phyloP scores from a whole-genome alignment of 2,888 invertebrate species.

The Hylaea fasciaria region DNA sequence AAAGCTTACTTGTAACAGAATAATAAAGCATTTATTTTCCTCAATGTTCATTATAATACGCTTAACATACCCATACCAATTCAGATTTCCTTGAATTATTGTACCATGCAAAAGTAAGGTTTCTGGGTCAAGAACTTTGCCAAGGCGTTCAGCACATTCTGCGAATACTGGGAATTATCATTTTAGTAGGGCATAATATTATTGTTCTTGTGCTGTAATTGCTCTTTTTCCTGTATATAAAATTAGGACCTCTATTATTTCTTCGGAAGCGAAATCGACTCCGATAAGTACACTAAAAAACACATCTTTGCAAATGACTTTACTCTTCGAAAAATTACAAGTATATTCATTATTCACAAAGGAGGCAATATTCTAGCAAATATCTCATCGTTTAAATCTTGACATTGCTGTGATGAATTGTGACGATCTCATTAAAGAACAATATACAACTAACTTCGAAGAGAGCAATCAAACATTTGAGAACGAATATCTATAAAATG shows the following conservation, averaged over 20 bases:
- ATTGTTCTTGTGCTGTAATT: background rate
- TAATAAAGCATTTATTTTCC: constrained; percentile 1
- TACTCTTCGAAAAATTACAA: background rate
- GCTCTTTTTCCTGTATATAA: too few species aligned
- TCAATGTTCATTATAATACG: constrained; percentile 5
- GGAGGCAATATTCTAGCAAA: background rate
- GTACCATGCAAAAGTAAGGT: constrained; percentile 28
- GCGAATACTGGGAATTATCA: background rate
- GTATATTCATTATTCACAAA: background rate
- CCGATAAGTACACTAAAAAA: too few species aligned
- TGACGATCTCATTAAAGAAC: constrained; percentile 14
- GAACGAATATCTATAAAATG: constrained; percentile 41
- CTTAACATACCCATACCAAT: constrained; percentile 13
- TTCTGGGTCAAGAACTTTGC: constrained; percentile 30
- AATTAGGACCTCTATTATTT: too few species aligned
- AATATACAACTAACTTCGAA: constrained; percentile 11
- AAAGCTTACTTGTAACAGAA: background rate
- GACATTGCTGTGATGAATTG: constrained; percentile 10
- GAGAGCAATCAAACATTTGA: constrained; percentile 16
- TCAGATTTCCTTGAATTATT: constrained; percentile 28
- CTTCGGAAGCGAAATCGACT: too few species aligned
- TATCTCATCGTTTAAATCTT: constrained; percentile 6
- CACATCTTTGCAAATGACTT: background rate
- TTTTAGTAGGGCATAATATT: background rate
- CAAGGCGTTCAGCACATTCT: constrained; percentile 13